Percentiles rank a stretch among this genome's conserved stretches.
Evolutionary conservation across 1,140 invertebrate species (phyloP).

Genomic region (Drosophila arawakana): DNA sequence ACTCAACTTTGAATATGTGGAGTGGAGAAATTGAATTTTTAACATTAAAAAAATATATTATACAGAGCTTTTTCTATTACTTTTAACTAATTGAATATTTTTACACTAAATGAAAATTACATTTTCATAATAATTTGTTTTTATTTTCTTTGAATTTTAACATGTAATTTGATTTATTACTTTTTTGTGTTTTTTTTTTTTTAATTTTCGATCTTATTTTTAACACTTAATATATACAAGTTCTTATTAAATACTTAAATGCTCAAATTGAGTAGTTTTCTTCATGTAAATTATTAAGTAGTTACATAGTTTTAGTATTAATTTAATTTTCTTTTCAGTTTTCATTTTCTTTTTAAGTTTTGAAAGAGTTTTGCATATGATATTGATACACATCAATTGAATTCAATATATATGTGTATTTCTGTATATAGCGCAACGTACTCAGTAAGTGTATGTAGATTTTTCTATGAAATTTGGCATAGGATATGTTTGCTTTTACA

Average conservation of each 20-base stretch:
- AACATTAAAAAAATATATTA: constrained; percentile 40
- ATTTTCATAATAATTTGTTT: constrained; percentile 54
- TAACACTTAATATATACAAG: constrained; percentile 66
- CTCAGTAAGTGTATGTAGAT: constrained; percentile 42
- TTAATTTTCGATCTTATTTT: constrained; percentile 19
- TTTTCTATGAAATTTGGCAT: constrained; percentile 80
- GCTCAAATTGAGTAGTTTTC: constrained; percentile 68
- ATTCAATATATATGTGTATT: constrained; percentile 41
- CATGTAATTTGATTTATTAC: constrained; percentile 25
- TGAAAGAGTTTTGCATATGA: constrained; percentile 43
- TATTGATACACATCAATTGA: constrained; percentile 63
- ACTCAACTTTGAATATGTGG: constrained; percentile 5
- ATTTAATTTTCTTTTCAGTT: constrained; percentile 15
- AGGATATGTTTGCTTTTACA: constrained; percentile 75
- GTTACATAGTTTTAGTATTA: constrained; percentile 32
- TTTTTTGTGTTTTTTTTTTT: not conserved
- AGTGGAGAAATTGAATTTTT: not conserved
- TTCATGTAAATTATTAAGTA: constrained; percentile 30
- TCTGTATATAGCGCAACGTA: constrained; percentile 40
- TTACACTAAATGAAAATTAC: constrained; percentile 52
- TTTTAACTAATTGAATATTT: constrained; percentile 27
- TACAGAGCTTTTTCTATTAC: constrained; percentile 25
- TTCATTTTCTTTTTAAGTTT: constrained; percentile 27
- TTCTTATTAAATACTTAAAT: constrained; percentile 69
- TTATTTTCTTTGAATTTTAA: constrained; percentile 38